A percentile compares a stretch with the other conserved stretches of the same genome.
phyloP scores from a whole-genome alignment of 2,888 invertebrate genomes.

The Proisotoma minuta region DNA sequence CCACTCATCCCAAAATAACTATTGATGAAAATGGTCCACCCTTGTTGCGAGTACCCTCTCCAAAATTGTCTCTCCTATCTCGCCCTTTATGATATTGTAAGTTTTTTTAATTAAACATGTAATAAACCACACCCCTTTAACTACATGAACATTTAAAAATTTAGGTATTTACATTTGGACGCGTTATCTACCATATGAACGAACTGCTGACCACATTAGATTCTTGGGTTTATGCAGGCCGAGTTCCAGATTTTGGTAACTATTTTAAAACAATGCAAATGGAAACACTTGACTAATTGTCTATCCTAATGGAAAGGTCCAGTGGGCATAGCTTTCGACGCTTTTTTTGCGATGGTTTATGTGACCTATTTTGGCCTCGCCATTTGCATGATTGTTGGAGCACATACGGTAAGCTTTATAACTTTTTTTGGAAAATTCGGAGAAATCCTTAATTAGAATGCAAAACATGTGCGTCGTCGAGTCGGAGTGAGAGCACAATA shows the following conservation, averaged over 20 bases:
- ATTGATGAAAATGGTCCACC: constrained; percentile 34
- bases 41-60: constrained; percentile 39
- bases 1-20: constrained; percentile 12
- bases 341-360: constrained; percentile 40
- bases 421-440: constrained; percentile 7
- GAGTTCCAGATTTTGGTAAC: constrained; percentile 42
- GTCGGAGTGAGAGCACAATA: neutral
- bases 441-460: constrained; percentile 7
- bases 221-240: constrained; percentile 41
- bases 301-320: constrained; percentile 29
- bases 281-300: neutral
- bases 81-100: constrained; percentile 43
- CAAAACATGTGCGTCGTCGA: constrained; percentile 9
- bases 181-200: constrained; percentile 45
- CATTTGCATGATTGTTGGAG: constrained; percentile 42
- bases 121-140: neutral
- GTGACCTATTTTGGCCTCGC: constrained; percentile 43
- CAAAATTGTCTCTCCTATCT: constrained; percentile 38
- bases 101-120: constrained; percentile 11
- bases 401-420: constrained; percentile 37
- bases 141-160: neutral
- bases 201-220: constrained; percentile 44
- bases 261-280: neutral
- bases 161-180: neutral
- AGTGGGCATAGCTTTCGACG: constrained; percentile 41